Conservation (phyloP, 2,113 vertebrate genomes). For the Poicephalus gulielmi region DNA sequence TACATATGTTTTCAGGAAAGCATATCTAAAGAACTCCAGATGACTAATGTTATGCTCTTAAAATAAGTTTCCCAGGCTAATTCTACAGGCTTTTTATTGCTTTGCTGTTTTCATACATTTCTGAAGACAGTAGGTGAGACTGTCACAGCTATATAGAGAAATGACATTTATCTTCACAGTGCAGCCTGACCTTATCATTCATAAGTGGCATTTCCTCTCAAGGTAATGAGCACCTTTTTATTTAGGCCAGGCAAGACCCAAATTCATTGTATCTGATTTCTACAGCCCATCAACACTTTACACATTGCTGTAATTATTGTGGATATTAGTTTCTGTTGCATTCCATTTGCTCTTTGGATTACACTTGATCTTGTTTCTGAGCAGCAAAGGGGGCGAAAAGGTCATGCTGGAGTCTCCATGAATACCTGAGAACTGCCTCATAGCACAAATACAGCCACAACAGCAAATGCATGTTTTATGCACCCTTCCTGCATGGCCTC, state of each 20-base stretch:
- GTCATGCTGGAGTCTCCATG: not conserved
- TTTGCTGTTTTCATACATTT: not conserved
- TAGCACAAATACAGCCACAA: not conserved
- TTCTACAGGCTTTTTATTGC: not conserved
- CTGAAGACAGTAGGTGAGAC: not conserved
- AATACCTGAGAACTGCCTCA: not conserved
- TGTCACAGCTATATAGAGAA: not conserved
- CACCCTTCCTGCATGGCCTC: not conserved
- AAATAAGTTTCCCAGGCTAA: not conserved
- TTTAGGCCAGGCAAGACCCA: not conserved
- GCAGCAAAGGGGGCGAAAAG: not conserved
- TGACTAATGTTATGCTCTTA: not conserved
- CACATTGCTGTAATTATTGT: not conserved
- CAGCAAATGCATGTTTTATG: not conserved
- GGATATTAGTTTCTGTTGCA: not conserved
- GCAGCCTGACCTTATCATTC: not conserved
- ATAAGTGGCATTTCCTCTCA: not conserved
- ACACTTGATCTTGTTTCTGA: not conserved
- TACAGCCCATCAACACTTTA: not conserved
- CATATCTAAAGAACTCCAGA: not conserved
- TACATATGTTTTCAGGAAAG: not conserved
- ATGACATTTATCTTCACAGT: conserved; percentile 18
- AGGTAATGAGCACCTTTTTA: conserved; percentile 21
- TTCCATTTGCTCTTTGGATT: conserved; percentile 15
- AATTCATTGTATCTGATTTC: not conserved